These are phyloP conservation scores for Gambusia yucatana DNA, from an alignment of 2,797 vertebrate genomes.

Conservation along the genomic window DNA sequence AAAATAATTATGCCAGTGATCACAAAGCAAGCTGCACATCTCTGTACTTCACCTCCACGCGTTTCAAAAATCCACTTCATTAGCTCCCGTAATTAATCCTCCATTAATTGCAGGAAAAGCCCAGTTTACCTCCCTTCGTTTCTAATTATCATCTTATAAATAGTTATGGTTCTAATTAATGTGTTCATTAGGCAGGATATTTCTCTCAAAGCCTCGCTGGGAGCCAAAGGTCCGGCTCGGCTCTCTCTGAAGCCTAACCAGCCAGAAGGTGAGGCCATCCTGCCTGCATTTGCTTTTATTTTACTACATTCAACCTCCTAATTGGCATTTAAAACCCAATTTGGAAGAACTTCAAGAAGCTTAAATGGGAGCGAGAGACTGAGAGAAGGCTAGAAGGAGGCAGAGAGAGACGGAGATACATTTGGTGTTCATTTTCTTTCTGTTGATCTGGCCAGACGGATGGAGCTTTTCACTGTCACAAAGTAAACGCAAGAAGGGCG, in stretches of 20 bases:
- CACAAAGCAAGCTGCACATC: conserved; percentile 96
- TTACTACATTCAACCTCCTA: conserved; percentile 99
- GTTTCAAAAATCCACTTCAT: conserved; percentile 99
- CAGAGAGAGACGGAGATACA: conserved; percentile 73
- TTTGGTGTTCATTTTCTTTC: conserved; percentile 80
- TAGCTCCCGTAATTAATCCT: conserved; percentile 99
- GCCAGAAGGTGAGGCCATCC: conserved; percentile 99
- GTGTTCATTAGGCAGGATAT: conserved; percentile 99
- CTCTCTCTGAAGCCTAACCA: conserved; percentile 97
- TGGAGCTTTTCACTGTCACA: conserved; percentile 68
- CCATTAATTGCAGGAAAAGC: conserved; percentile 99
- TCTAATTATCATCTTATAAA: conserved; percentile 99
- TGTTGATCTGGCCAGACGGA: conserved; percentile 70
- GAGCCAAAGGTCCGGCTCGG: conserved; percentile 96
- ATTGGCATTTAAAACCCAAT: conserved; percentile 99
- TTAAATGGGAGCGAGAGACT: conserved; percentile 83
- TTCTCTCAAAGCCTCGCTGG: conserved; percentile 98
- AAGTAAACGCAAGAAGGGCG: conserved; percentile 67
- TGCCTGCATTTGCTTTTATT: conserved; percentile 99
- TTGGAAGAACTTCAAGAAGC: conserved; percentile 99
- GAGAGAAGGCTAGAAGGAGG: conserved; percentile 70
- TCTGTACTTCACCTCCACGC: conserved; percentile 99
- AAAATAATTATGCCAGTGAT: conserved; percentile 97
- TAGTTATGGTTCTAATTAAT: conserved; percentile 99
- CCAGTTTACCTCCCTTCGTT: conserved; percentile 98